These are phyloP conservation scores for Boulengeromyrus knoepffleri DNA, from an alignment of 2,113 vertebrate genomes.

Conservation along the genomic window DNA sequence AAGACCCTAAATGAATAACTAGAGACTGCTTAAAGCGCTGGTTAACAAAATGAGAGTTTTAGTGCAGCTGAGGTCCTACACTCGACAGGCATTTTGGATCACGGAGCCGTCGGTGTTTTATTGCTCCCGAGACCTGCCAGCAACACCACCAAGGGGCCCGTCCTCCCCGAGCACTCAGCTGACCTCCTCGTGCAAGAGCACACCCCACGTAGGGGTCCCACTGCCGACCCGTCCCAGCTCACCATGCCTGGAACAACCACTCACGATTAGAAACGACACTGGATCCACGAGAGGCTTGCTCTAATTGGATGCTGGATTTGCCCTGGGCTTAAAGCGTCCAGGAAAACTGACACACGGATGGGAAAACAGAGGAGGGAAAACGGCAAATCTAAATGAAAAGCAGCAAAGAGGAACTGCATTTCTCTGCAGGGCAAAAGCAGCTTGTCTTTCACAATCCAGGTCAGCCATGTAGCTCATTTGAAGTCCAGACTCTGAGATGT, in stretches of 20 bases:
- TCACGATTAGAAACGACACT: background rate
- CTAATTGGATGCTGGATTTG: background rate
- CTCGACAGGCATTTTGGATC: background rate
- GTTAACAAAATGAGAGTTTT: background rate
- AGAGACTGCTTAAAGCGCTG: background rate
- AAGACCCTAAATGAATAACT: background rate
- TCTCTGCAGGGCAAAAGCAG: constrained; percentile 41
- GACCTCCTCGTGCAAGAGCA: background rate
- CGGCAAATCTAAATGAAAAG: background rate
- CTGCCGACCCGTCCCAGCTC: background rate
- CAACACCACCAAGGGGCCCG: background rate
- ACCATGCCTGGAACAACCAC: background rate
- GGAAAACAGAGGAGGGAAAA: constrained; percentile 12
- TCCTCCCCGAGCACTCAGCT: background rate
- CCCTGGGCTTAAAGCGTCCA: background rate
- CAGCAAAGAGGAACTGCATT: constrained; percentile 50
- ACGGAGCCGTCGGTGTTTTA: background rate
- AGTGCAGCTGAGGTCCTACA: no score
- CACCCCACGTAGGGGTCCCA: background rate
- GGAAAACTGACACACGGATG: background rate
- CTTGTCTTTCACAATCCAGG: constrained; percentile 35
- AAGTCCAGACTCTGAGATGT: background rate
- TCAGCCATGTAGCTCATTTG: constrained; percentile 20
- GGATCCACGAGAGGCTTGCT: background rate
- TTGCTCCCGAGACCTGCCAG: background rate